Evolutionary conservation across 2,113 vertebrate genomes (phyloP).

Genomic region (Arenaria interpres): DNA sequence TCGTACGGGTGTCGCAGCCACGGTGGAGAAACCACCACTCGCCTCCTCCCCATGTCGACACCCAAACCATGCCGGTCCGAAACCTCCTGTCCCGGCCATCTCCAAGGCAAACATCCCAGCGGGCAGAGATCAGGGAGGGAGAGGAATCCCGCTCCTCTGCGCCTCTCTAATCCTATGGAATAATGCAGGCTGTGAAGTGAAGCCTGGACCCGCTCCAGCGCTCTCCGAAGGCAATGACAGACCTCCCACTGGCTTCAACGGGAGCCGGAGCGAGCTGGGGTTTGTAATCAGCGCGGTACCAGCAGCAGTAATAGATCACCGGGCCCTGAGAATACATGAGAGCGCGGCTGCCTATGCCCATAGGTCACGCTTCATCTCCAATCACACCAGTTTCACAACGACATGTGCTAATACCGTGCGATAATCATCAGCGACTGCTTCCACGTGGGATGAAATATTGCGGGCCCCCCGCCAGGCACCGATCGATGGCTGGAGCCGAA

Average conservation of each 20-base stretch:
- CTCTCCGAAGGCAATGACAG: neutral
- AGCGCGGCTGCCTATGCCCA: neutral
- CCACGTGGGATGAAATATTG: neutral
- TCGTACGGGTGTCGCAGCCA: rapidly evolving
- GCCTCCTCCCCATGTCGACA: no score
- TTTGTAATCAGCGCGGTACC: neutral
- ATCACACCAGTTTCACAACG: neutral
- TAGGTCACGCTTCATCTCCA: neutral
- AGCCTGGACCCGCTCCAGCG: neutral
- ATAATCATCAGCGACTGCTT: neutral
- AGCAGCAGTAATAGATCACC: neutral
- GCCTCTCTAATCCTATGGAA: neutral
- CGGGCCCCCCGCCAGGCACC: neutral
- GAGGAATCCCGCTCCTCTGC: neutral
- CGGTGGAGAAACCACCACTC: rapidly evolving
- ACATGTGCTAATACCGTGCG: neutral
- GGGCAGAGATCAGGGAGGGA: neutral
- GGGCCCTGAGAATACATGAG: neutral
- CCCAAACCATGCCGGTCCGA: rapidly evolving
- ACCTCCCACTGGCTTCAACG: neutral
- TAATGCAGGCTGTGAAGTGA: neutral
- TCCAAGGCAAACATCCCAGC: neutral
- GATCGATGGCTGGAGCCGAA: neutral
- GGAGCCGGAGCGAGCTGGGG: neutral
- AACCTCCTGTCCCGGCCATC: rapidly evolving